Evolutionary conservation across 1,140 invertebrate genomes (phyloP), one percentile per base, ranked within the genome.

Genomic region (Trichomalopsis sarcophagae): DNA sequence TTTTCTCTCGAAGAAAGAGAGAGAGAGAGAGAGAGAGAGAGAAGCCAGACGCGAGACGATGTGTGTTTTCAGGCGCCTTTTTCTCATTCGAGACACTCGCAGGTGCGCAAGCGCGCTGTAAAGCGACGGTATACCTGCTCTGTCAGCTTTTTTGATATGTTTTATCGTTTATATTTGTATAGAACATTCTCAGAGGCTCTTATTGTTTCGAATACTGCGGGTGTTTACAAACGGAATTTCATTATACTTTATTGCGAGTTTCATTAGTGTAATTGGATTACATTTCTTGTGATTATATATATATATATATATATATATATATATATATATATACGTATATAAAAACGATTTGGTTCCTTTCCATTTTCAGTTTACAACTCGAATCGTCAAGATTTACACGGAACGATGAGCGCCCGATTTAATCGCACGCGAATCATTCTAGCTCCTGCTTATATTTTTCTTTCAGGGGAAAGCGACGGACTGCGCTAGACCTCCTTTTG

Each of bases 241-340:
- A 55, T 62, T 62, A n/a, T 62, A 21, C 14, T 62, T 17, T 62
- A 62, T 62, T 62, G 55, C 55, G 55, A 62, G 55, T 62, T 62
- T 62, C 55, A 62, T 62, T 62, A 62, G 55, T 62, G 55, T 62
- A n/a, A 62, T 62, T 62, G 17, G 55, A 62, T 62, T 62, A 62
- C 21, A 62, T 62, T 62, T 62, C 55, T 62, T 62, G 55, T 62
- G 55, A 62, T 62, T 62, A 62, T 62, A 21, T 62, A 62, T 62
- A 21, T 62, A n/a, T 5, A 3, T 62, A 62, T 62, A 21, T 62
- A 62, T n/a, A n/a, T n/a, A n/a, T n/a, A n/a, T n/a, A n/a, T n/a
- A n/a, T n/a, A n/a, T 62, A 62, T 62, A 21, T 62, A 62, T 62
- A 21, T 62, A n/a, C 17, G 17, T 62, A 62, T 62, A 21, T 62